Percentiles rank a stretch among this genome's conserved stretches.
phyloP scores from a whole-genome alignment of 2,888 invertebrate species.

The Cyrtodaria siliqua region DNA sequence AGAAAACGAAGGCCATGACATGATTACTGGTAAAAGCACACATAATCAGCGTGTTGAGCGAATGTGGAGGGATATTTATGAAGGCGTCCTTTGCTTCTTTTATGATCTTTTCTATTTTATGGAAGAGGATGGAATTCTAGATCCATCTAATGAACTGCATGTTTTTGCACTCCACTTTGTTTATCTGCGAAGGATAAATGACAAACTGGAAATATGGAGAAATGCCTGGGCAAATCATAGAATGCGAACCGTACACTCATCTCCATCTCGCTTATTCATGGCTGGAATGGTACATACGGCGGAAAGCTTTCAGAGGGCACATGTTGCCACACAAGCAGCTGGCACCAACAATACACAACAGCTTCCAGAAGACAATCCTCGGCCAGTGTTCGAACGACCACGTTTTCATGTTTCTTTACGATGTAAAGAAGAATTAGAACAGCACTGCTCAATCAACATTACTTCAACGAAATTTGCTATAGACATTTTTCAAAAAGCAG shows the following conservation, averaged over 20 bases:
- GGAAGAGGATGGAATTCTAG: conserved; percentile 34
- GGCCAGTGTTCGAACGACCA: too few relatives aligned
- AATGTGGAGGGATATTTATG: conserved; percentile 51
- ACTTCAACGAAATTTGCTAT: conserved; percentile 17
- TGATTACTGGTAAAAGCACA: conserved; percentile 48
- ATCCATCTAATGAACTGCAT: too few relatives aligned
- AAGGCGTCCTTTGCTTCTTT: conserved; percentile 41
- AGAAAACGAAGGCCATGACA: conserved; percentile 20
- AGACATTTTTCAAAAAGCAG: conserved; percentile 18
- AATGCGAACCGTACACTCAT: conserved; percentile 28
- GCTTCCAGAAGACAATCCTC: too few relatives aligned
- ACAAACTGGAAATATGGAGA: conserved; percentile 41
- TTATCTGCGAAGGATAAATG: conserved; percentile 34
- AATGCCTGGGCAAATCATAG: conserved; percentile 45
- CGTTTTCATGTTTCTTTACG: too few relatives aligned
- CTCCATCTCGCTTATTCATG: conserved; percentile 28
- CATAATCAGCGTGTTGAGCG: conserved; percentile 33
- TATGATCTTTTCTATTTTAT: conserved; percentile 43
- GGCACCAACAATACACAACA: too few relatives aligned
- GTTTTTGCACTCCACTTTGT: conserved; percentile 44
- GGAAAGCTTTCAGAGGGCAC: conserved; percentile 15
- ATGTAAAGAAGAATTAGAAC: too few relatives aligned
- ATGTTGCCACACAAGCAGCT: too few relatives aligned
- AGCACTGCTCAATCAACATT: conserved; percentile 5
- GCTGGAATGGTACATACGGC: conserved; percentile 29